Base-by-base conservation (phyloP, 1,140 invertebrate species). In the Drosophila truncata region DNA sequence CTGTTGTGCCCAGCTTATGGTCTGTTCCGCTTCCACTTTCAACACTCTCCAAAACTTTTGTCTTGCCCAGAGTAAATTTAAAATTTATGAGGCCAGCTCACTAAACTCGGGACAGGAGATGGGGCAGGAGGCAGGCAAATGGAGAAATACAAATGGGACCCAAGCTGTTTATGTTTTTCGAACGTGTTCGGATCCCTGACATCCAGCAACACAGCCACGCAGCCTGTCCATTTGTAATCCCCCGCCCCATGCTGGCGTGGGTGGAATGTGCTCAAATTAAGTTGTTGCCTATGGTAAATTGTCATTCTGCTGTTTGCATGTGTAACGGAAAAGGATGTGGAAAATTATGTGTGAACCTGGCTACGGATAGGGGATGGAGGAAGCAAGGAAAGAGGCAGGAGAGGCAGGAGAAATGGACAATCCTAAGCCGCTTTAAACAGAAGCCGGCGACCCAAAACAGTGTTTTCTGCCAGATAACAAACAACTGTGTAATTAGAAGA, bases 121-220 rank as follows among this genome's bases (percentile, higher is more conserved):
- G n/a, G n/a, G n/a, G 41, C 16, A 27, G 62, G 69, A 46, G 64
- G 35, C 61, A 29, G 49, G 47, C n/a, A 33, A 49, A 47, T 49
- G 46, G 44, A 6, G 52, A 54, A 46, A 46, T 49, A 66, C 78
- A 69, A 87, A 87, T 47, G 62, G 79, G 47, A 55, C 58, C 58
- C 47, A 57, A 74, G 84, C 85, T 88, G 77, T 88, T 88, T 88
- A 87, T 87, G 84, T 84, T 80, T 69, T 87, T 87, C 18, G 65
- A 79, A 87, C 83, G 83, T 87, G 82, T 86, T 76, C 50, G 61
- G 57, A 67, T 80, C 61, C 54, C 41, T 62, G 54, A 61, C 52
- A 55, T 55, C 39, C 76, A 79, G 59, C 78, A 58, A 62, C 78
- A 62, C 52, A 82, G 42, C 78, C 83, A 86, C 82, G 59, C 75